Conservation (phyloP, 2,888 invertebrate species). For the Spodoptera exigua region DNA sequence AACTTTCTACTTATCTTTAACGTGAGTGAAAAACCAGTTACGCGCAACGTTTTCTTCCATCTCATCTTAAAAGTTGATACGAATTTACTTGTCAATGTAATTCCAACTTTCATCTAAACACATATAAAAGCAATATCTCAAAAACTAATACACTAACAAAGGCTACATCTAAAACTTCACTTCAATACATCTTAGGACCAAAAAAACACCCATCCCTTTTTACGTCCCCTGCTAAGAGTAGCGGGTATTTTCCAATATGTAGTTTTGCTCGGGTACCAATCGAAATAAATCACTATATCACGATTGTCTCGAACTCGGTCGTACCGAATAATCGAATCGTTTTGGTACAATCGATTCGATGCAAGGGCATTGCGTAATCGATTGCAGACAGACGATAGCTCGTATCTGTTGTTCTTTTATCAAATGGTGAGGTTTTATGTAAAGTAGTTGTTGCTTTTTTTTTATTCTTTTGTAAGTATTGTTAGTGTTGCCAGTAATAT, state of each 20-base stretch:
- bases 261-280: conserved; percentile 58
- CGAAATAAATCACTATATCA: conserved; percentile 63
- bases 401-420: conserved; percentile 23
- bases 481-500: too few relatives aligned
- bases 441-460: not conserved
- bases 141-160: conserved; percentile 39
- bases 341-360: conserved; percentile 53
- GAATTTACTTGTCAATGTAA: not conserved
- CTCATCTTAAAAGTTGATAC: too few relatives aligned
- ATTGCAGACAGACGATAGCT: conserved; percentile 42
- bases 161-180: conserved; percentile 19
- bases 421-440: conserved; percentile 10
- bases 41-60: not conserved
- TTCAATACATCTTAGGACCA: conserved; percentile 51
- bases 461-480: not conserved
- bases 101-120: conserved; percentile 23
- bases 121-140: conserved; percentile 23
- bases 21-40: too few relatives aligned
- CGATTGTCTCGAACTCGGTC: conserved; percentile 52
- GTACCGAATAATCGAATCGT: conserved; percentile 61
- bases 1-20: too few relatives aligned
- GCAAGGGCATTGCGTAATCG: conserved; percentile 61
- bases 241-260: conserved; percentile 61
- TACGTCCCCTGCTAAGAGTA: conserved; percentile 48
- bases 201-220: conserved; percentile 47